phyloP scores from a whole-genome alignment of 2,797 vertebrate species.

The Discoglossus pictus region DNA sequence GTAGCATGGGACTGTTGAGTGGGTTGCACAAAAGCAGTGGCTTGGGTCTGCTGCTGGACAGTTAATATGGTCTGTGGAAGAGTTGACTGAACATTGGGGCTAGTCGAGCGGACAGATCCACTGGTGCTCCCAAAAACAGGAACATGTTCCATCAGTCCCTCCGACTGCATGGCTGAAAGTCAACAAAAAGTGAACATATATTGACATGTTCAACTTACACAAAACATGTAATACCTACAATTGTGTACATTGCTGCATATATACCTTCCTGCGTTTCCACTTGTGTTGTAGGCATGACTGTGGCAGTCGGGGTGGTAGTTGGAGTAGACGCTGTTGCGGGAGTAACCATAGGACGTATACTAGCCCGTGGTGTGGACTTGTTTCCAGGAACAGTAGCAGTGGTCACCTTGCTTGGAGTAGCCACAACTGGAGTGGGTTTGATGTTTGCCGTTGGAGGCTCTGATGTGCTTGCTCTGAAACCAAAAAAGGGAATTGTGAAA shows the following conservation, averaged over 20 bases:
- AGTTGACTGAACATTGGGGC: constrained; percentile 91
- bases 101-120: constrained; percentile 95
- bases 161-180: constrained; percentile 85
- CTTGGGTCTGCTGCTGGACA: constrained; percentile 87
- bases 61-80: constrained; percentile 83
- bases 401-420: constrained; percentile 86
- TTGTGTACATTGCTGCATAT: constrained; percentile 17
- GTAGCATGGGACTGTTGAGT: constrained; percentile 90
- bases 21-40: constrained; percentile 95
- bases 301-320: constrained; percentile 94
- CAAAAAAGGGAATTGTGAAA: not conserved
- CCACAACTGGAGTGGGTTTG: constrained; percentile 93
- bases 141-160: constrained; percentile 90
- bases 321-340: constrained; percentile 86
- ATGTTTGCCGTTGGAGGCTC: constrained; percentile 98
- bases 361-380: constrained; percentile 95
- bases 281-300: constrained; percentile 98
- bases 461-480: constrained; percentile 84
- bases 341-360: constrained; percentile 97
- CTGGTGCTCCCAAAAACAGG: constrained; percentile 91
- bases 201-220: not conserved
- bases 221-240: not conserved
- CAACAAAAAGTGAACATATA: constrained; percentile 29
- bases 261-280: constrained; percentile 94
- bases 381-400: constrained; percentile 90